Evolutionary conservation across 2,113 vertebrate genomes (phyloP).

Genomic region (Argyrosomus japonicus): DNA sequence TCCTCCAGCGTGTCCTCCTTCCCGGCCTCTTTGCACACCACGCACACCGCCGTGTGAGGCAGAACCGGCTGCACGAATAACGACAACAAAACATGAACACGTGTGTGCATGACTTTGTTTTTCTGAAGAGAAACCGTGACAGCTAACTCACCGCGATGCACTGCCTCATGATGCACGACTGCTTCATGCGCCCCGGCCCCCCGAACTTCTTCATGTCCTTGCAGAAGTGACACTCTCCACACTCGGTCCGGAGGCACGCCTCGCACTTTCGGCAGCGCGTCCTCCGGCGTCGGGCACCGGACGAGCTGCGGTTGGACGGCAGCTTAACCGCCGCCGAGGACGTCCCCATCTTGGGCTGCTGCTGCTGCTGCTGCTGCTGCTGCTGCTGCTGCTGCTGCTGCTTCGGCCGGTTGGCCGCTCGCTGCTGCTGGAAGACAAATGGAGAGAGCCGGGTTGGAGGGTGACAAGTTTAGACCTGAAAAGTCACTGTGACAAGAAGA

Average conservation of each 20-base stretch:
- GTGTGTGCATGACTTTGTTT: neutral
- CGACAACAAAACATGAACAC: constrained; percentile 5
- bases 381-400: too few species aligned
- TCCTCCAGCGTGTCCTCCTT: constrained; percentile 98
- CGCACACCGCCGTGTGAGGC: constrained; percentile 97
- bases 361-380: too few species aligned
- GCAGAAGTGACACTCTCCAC: constrained; percentile 99
- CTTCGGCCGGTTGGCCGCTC: constrained; percentile 93
- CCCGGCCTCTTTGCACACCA: constrained; percentile 97
- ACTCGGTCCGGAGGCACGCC: constrained; percentile 96
- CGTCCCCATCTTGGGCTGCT: constrained; percentile 89
- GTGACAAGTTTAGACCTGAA: neutral
- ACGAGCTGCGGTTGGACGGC: constrained; percentile 91
- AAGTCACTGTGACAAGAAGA: neutral
- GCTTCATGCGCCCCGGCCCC: constrained; percentile 98
- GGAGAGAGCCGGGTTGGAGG: neutral
- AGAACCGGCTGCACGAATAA: constrained; percentile 88
- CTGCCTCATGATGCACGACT: constrained; percentile 99
- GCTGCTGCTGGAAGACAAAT: constrained; percentile 88
- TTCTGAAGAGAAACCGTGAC: neutral
- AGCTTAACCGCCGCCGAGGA: constrained; percentile 91
- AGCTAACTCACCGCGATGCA: constrained; percentile 93
- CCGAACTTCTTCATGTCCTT: constrained; percentile 99
- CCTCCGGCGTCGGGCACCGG: constrained; percentile 92
- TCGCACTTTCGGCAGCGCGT: constrained; percentile 98